These are phyloP conservation scores for Vulpes vulpes DNA, from an alignment of 2,113 vertebrate genomes.

Conservation along the genomic window DNA sequence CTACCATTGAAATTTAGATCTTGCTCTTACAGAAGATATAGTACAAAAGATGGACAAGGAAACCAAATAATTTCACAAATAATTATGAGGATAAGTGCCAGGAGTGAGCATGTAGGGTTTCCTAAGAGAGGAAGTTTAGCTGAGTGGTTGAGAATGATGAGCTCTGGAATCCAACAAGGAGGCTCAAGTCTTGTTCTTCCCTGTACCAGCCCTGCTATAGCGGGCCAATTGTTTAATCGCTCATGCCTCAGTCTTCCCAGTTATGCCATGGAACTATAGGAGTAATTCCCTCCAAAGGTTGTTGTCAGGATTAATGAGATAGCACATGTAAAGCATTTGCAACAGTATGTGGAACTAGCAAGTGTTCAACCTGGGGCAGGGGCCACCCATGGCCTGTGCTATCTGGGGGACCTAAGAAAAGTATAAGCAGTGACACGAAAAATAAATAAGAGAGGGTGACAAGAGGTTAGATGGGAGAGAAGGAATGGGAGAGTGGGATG, in stretches of 20 bases:
- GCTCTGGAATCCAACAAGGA: neutral
- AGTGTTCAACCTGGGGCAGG: neutral
- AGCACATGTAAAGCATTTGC: neutral
- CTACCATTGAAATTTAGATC: neutral
- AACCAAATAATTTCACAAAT: neutral
- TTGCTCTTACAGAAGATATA: neutral
- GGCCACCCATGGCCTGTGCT: neutral
- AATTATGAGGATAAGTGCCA: neutral
- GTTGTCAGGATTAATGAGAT: neutral
- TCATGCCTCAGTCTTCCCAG: neutral
- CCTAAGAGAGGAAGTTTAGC: neutral
- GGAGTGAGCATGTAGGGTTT: neutral
- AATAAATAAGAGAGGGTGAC: neutral
- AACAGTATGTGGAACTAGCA: neutral
- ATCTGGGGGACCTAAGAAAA: neutral
- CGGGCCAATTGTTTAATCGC: neutral
- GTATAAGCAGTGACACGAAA: neutral
- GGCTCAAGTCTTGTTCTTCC: neutral
- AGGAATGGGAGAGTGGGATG: neutral
- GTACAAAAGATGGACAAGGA: neutral
- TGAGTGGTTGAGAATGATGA: neutral
- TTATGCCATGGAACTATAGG: neutral
- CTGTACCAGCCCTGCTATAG: neutral
- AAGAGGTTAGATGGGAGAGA: neutral
- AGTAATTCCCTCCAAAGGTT: neutral